Evolutionary conservation across 1,140 invertebrate species (phyloP).

Genomic region (Aphaenogaster ashmeadi): DNA sequence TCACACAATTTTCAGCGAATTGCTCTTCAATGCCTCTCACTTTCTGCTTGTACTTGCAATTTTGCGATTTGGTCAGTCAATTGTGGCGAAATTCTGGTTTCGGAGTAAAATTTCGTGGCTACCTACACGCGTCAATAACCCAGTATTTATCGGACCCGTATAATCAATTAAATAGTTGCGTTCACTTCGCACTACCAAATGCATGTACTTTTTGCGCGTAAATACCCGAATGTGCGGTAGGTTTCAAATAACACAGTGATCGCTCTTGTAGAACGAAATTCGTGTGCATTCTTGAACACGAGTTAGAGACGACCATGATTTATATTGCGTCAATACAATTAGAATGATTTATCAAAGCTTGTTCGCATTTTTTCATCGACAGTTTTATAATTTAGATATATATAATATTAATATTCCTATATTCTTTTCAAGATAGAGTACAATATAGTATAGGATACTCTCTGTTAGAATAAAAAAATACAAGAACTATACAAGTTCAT

Average conservation of each 20-base stretch:
- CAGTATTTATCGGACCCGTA: conserved; percentile 74
- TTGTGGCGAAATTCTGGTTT: conserved; percentile 54
- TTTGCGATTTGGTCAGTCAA: conserved; percentile 58
- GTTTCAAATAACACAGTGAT: conserved; percentile 74
- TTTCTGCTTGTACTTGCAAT: conserved; percentile 72
- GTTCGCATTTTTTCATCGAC: background rate
- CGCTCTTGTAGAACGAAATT: conserved; percentile 26
- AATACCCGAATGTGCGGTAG: conserved; percentile 67
- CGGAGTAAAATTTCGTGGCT: conserved; percentile 74
- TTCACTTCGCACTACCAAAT: conserved; percentile 45
- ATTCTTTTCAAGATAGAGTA: background rate
- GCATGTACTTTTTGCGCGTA: conserved; percentile 74
- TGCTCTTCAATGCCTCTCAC: conserved; percentile 66
- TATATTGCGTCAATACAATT: conserved; percentile 61
- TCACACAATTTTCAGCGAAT: conserved; percentile 64
- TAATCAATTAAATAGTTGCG: conserved; percentile 74
- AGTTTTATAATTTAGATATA: background rate
- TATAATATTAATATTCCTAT: background rate
- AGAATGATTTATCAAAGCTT: conserved; percentile 58
- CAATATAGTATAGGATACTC: background rate
- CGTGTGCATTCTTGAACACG: background rate
- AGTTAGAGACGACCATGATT: conserved; percentile 50
- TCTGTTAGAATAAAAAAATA: background rate
- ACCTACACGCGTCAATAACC: conserved; percentile 73
- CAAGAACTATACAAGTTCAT: background rate